Evolutionary conservation across 2,113 vertebrate genomes (phyloP).

Genomic region (Salvelinus namaycush): DNA sequence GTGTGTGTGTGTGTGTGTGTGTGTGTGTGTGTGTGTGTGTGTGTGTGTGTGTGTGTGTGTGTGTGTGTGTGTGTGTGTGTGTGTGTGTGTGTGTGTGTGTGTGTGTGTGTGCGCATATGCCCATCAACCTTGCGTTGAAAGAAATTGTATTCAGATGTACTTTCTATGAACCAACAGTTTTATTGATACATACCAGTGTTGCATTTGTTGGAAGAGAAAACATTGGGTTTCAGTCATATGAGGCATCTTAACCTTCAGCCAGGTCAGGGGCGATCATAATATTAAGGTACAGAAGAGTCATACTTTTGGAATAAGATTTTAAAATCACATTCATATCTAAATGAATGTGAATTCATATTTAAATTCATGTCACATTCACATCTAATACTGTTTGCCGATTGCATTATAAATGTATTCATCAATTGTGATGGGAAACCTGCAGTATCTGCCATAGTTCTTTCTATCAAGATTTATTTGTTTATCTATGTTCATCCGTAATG

Average conservation of each 20-base stretch:
- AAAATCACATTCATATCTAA: background rate
- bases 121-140: background rate
- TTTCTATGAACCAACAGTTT: slow-evolving; percentile 9
- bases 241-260: background rate
- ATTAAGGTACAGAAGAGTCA: background rate
- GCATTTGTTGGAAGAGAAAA: background rate
- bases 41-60: background rate
- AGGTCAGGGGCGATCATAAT: background rate
- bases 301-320: background rate
- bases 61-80: background rate
- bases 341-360: background rate
- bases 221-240: background rate
- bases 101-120: background rate
- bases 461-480: too few relatives aligned
- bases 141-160: slow-evolving; percentile 1
- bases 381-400: too few relatives aligned
- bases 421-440: too few relatives aligned
- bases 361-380: too few relatives aligned
- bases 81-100: background rate
- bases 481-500: too few relatives aligned
- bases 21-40: background rate
- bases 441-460: too few relatives aligned
- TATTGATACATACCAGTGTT: slow-evolving; percentile 18
- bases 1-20: background rate
- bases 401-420: too few relatives aligned